Percentiles rank a stretch among this genome's conserved stretches.
phyloP scores from a whole-genome alignment of 2,888 invertebrate genomes.

The Lithophane leautieri region DNA sequence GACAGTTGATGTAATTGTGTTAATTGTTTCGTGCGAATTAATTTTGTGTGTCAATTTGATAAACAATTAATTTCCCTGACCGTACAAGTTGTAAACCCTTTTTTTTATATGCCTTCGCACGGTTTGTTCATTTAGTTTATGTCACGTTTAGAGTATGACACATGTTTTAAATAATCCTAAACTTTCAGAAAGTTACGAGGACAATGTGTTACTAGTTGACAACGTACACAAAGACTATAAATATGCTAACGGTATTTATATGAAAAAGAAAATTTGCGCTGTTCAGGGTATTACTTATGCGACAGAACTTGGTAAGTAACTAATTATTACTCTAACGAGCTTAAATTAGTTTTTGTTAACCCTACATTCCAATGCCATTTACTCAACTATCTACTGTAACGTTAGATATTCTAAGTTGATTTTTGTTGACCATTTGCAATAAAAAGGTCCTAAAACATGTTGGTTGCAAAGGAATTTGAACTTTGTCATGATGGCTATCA shows the following conservation, averaged over 20 bases:
- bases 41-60: not conserved
- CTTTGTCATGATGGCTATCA: not conserved
- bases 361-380: no score
- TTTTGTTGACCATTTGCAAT: no score
- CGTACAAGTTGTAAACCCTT: not conserved
- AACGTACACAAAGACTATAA: constrained; percentile 38
- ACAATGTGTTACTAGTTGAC: constrained; percentile 23
- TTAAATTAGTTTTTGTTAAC: no score
- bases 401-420: no score
- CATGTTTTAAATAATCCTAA: not conserved
- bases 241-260: not conserved
- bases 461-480: no score
- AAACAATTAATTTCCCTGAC: not conserved
- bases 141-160: no score
- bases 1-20: no score
- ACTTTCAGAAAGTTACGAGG: constrained; percentile 30
- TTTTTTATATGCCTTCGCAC: no score
- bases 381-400: no score
- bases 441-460: no score
- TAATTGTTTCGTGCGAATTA: not conserved
- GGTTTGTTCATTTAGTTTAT: no score
- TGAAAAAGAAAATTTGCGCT: not conserved
- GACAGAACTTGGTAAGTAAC: constrained; percentile 34
- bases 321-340: no score
- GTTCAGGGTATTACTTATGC: constrained; percentile 38